A percentile compares a stretch with the other conserved stretches of the same genome.
These are phyloP conservation scores for Choreutis nemorana DNA, from an alignment of 2,888 invertebrate species.

Conservation along the genomic window DNA sequence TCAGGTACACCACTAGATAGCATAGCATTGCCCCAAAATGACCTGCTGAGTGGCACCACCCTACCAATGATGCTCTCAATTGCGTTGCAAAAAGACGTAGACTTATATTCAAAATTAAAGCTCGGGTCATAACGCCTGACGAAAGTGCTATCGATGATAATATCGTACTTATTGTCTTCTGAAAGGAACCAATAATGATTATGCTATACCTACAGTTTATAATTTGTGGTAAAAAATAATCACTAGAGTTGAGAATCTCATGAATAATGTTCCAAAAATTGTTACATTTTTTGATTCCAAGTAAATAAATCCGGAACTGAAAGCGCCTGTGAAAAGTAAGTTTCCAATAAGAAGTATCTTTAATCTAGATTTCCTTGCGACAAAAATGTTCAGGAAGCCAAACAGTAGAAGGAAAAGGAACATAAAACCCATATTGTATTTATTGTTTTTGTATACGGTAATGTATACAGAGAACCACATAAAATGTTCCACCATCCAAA, in stretches of 20 bases:
- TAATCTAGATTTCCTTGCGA: constrained; percentile 26
- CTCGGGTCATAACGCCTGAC: constrained; percentile 30
- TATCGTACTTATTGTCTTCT: constrained; percentile 23
- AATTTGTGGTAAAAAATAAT: too few relatives aligned
- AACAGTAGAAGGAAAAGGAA: constrained; percentile 23
- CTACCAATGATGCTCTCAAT: constrained; percentile 35
- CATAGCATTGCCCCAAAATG: constrained; percentile 40
- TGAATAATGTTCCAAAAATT: too few relatives aligned
- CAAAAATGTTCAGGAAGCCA: constrained; percentile 24
- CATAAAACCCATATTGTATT: too few relatives aligned
- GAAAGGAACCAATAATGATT: constrained; percentile 14
- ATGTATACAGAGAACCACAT: constrained; percentile 38
- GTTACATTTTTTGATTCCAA: too few relatives aligned
- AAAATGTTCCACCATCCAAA: constrained; percentile 37
- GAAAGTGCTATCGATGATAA: constrained; percentile 30
- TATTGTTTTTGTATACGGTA: constrained; percentile 28
- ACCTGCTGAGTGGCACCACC: constrained; percentile 39
- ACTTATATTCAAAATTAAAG: constrained; percentile 35
- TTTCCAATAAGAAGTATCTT: constrained; percentile 27
- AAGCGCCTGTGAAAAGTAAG: constrained; percentile 28
- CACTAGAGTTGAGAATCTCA: too few relatives aligned
- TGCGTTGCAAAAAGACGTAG: constrained; percentile 43
- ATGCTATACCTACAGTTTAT: too few relatives aligned
- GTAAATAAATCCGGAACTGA: constrained; percentile 14
- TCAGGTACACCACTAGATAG: constrained; percentile 29